Evolutionary conservation across 2,888 invertebrate genomes (phyloP).

Genomic region (Pandemis cinnamomeana): DNA sequence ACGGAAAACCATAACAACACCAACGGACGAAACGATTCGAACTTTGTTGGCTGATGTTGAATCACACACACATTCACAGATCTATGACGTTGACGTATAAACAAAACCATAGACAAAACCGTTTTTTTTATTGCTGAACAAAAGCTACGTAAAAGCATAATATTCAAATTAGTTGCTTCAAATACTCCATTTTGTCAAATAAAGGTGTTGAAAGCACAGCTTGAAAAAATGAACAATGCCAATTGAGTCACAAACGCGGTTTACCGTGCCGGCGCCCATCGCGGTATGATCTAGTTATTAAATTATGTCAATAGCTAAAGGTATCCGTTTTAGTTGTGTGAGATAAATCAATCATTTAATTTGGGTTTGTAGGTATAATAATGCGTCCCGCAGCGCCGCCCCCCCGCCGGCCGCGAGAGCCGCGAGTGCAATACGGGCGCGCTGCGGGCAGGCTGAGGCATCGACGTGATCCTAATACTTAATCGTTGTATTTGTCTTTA

Average conservation of each 20-base stretch:
- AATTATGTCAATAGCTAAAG: not conserved
- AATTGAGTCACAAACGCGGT: not conserved
- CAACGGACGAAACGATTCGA: no score
- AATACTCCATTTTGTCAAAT: no score
- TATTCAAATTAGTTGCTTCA: no score
- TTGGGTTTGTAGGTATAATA: not conserved
- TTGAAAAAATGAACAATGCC: no score
- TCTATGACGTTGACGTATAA: no score
- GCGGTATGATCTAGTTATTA: not conserved
- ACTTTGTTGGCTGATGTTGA: no score
- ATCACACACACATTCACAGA: no score
- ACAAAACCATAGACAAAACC: no score
- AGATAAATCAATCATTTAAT: not conserved
- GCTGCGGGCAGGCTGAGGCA: slow-evolving; percentile 1
- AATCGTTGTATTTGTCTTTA: slow-evolving; percentile 1
- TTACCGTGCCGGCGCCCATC: not conserved
- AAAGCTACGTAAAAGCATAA: no score
- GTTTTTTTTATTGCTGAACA: no score
- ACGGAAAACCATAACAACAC: no score
- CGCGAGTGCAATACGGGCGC: slow-evolving; percentile 1
- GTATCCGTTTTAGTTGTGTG: not conserved
- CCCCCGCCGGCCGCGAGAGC: not conserved
- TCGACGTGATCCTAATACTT: slow-evolving; percentile 17
- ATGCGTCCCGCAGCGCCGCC: not conserved
- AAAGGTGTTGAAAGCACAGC: no score